Evolutionary conservation across 2,888 invertebrate species (phyloP).

Genomic region (Drosophila sordidula): DNA sequence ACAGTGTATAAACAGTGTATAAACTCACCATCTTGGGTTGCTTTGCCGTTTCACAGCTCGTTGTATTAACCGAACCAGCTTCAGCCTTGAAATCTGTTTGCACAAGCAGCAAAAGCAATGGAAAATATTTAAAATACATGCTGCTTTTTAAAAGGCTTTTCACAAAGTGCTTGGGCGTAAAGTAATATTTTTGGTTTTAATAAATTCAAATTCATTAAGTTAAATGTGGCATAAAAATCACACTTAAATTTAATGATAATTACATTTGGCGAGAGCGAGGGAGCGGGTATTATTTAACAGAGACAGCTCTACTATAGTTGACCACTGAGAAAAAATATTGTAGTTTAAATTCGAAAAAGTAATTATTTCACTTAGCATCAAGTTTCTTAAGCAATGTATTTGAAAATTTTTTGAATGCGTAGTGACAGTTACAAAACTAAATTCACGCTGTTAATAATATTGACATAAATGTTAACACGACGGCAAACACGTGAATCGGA

Average conservation of each 20-base stretch:
- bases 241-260: slow-evolving; percentile 16
- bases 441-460: no score
- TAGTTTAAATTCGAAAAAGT: not conserved
- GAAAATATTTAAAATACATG: slow-evolving; percentile 34
- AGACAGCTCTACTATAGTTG: not conserved
- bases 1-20: accelerated
- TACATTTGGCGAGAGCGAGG: not conserved
- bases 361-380: not conserved
- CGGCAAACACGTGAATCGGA: no score
- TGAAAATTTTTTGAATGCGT: not conserved
- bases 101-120: slow-evolving; percentile 8
- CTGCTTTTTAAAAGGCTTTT: not conserved
- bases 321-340: not conserved
- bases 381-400: not conserved
- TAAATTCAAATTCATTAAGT: not conserved
- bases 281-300: no score
- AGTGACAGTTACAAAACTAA: not conserved
- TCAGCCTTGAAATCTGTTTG: slow-evolving; percentile 4
- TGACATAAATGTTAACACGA: no score
- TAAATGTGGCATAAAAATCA: slow-evolving; percentile 51
- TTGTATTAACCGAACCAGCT: slow-evolving; percentile 15
- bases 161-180: not conserved
- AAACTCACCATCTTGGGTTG: slow-evolving; percentile 53
- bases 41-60: slow-evolving; percentile 55
- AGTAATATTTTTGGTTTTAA: slow-evolving; percentile 6